Base-by-base conservation (phyloP, 2,113 vertebrate genomes). In the Bothrops jararaca region DNA sequence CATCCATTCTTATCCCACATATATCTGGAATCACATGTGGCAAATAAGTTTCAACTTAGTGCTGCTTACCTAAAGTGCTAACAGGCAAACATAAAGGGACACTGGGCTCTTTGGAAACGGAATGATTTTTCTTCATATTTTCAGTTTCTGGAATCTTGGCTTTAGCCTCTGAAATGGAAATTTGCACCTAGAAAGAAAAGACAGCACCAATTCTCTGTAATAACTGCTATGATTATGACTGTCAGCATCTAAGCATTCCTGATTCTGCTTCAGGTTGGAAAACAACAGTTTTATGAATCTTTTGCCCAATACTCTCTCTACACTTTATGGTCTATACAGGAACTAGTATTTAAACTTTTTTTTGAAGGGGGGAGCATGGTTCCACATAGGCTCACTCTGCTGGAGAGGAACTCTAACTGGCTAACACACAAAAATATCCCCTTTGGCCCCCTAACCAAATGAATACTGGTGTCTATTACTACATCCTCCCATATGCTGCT, bases 71-170 rank as follows among this genome's bases (percentile, higher is more conserved):
- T 96, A 96, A 95, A 95, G 95, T 60, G 95, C 96, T 97, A 93
- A 95, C 88, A 91, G 96, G 95, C 95, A 96, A 95, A 95, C 95
- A 93, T 69, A 96, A 96, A 95, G 95, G 91, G 93, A 96, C 96
- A 96, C 95, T 97, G 94, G 96, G 94, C 64, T 98, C 97, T 94
- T 94, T 94, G 85, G 95, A 94, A 94, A 97, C 95, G 91, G 95
- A 6, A 52, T 96, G 96, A 92, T 95, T 98, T 97, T 96, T 97
- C 91, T 91, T 89, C 94, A 95, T 2, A 90, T 96, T 96, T 89
- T 97, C 98, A 95, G 95, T 89, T 93, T 97, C 97, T 95, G 96
- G 64, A 95, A 95, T 95, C 91, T 98, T 98, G 93, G 95, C 95
- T 96, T 96, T 97, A 95, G 97, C 97, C 94, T 95, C 96, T 90